Percentiles rank a stretch among this genome's conserved stretches.
These are phyloP conservation scores for Calidris pygmaea DNA, from an alignment of 2,113 vertebrate genomes.

Conservation along the genomic window DNA sequence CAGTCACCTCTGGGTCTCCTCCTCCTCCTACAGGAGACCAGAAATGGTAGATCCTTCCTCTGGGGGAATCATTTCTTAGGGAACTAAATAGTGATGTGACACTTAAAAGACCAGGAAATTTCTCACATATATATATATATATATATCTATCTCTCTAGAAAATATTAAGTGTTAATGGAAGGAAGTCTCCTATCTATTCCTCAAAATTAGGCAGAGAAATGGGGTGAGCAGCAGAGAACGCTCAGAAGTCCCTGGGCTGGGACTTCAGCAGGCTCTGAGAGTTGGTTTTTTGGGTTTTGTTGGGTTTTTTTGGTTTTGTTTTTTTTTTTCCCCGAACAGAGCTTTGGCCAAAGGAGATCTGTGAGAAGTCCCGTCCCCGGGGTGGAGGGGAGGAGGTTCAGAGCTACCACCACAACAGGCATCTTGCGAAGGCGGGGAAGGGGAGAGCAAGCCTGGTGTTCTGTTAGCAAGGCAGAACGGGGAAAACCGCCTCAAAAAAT, in stretches of 20 bases:
- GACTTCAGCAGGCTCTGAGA: neutral
- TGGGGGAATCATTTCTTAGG: neutral
- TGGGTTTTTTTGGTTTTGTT: no score
- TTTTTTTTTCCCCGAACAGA: neutral
- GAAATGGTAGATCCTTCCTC: neutral
- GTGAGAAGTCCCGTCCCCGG: neutral
- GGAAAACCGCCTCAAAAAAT: neutral
- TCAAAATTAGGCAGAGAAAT: neutral
- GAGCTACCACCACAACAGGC: neutral
- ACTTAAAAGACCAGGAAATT: neutral
- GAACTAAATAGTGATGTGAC: neutral
- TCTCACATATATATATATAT: fast-evolving
- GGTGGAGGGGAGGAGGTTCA: neutral
- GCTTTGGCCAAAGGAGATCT: neutral
- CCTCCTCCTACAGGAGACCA: neutral
- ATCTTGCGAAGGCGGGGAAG: neutral
- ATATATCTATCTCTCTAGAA: neutral
- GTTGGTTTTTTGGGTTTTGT: neutral
- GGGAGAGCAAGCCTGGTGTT: neutral
- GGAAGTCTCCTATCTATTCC: neutral
- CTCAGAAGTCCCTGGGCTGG: neutral
- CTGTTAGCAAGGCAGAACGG: neutral
- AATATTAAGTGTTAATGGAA: neutral
- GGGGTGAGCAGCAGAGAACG: neutral
- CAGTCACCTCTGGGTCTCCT: neutral